Evolutionary conservation across 2,797 vertebrate species (phyloP).

Genomic region (Thripadectes ignobilis): DNA sequence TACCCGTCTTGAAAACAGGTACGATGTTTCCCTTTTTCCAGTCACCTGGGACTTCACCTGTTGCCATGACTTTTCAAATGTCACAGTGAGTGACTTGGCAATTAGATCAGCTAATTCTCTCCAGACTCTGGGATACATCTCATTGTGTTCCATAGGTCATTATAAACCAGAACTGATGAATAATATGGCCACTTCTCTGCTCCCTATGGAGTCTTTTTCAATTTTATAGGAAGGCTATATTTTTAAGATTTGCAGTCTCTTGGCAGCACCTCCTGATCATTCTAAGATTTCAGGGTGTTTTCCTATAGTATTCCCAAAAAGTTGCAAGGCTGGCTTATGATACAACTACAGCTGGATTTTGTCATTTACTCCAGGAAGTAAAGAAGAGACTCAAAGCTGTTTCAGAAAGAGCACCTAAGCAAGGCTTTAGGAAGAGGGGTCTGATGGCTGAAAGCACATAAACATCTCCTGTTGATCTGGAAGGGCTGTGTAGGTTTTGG

Average conservation of each 20-base stretch:
- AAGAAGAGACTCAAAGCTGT: not conserved
- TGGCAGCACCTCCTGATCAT: not conserved
- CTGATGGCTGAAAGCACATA: not conserved
- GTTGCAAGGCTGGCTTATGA: not conserved
- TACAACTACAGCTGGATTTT: not conserved
- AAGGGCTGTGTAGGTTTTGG: not conserved
- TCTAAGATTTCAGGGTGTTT: not conserved
- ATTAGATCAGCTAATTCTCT: not conserved
- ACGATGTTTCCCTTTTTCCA: not conserved
- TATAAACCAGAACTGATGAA: not conserved
- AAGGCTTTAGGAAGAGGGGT: not conserved
- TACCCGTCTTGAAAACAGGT: not conserved
- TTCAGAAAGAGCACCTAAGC: not conserved
- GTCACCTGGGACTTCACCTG: not conserved
- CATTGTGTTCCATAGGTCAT: not conserved
- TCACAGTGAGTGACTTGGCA: not conserved
- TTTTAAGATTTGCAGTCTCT: not conserved
- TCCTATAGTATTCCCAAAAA: not conserved
- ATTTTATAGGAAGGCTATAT: not conserved
- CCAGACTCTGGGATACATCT: not conserved
- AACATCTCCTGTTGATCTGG: not conserved
- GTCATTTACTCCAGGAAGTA: not conserved
- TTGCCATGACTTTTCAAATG: not conserved
- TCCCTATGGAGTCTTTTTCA: not conserved
- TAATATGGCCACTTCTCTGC: not conserved